These are phyloP conservation scores for Yponomeuta sedellus DNA, from an alignment of 2,888 invertebrate genomes.

Conservation along the genomic window DNA sequence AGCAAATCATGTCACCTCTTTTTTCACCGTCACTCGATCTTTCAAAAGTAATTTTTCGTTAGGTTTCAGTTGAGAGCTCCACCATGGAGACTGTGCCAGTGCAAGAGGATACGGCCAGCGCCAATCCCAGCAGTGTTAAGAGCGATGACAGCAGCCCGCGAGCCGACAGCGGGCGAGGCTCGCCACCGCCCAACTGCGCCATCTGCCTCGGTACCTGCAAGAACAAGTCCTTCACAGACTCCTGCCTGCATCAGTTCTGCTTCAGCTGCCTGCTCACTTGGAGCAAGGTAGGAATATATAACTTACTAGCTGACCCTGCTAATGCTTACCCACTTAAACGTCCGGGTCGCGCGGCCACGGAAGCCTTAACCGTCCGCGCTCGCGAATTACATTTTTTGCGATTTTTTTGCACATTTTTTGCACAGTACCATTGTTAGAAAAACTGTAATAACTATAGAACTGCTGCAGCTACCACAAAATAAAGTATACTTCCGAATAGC, in stretches of 20 bases:
- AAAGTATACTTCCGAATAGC: too few relatives aligned
- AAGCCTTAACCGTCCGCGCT: too few relatives aligned
- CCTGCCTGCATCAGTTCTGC: conserved; percentile 95
- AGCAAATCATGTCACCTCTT: too few relatives aligned
- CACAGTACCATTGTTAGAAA: too few relatives aligned
- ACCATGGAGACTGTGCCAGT: conserved; percentile 52
- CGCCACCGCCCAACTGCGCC: conserved; percentile 92
- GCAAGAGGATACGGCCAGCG: conserved; percentile 49
- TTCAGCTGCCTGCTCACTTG: conserved; percentile 94
- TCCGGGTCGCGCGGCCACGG: too few relatives aligned
- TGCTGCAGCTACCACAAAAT: too few relatives aligned
- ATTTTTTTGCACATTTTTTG: too few relatives aligned
- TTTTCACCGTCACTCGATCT: too few relatives aligned
- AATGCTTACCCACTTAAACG: too few relatives aligned
- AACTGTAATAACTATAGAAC: too few relatives aligned
- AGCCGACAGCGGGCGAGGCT: conserved; percentile 55
- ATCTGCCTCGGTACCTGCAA: conserved; percentile 92
- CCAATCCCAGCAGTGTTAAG: conserved; percentile 62
- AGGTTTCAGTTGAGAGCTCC: not conserved
- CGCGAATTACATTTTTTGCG: too few relatives aligned
- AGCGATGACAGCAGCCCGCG: conserved; percentile 70
- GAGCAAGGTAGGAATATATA: conserved; percentile 82
- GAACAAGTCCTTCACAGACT: conserved; percentile 94
- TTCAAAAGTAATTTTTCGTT: too few relatives aligned
- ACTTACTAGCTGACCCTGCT: not conserved